Evolutionary conservation across 2,113 vertebrate species (phyloP).

Genomic region (Aspidoscelis tigris): DNA sequence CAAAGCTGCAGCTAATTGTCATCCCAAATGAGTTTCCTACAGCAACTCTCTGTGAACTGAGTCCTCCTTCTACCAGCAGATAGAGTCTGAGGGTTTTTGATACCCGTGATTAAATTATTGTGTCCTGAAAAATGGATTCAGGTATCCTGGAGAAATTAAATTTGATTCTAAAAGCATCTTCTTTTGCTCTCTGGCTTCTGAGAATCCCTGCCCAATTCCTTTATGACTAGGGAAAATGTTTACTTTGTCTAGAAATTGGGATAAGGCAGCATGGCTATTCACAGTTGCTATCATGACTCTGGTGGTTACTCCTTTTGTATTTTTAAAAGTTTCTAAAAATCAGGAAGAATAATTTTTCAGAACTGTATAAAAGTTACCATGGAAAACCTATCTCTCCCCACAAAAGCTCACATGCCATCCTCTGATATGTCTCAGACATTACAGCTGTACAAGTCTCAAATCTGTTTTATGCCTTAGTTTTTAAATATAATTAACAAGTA

Average conservation of each 20-base stretch:
- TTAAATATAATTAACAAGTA: not conserved
- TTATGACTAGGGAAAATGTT: not conserved
- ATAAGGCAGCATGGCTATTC: not conserved
- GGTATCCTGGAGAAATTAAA: not conserved
- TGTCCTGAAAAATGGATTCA: not conserved
- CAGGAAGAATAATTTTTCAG: not conserved
- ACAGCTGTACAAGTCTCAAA: not conserved
- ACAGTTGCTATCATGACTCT: not conserved
- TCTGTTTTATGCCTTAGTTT: not conserved
- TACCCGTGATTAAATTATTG: not conserved
- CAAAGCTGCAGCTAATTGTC: slow-evolving; percentile 18
- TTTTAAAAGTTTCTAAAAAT: not conserved
- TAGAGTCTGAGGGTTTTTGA: not conserved
- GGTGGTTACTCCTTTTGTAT: not conserved
- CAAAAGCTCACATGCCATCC: too few relatives aligned
- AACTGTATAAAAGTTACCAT: not conserved
- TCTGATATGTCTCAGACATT: not conserved
- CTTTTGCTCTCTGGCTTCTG: not conserved
- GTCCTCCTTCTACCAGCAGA: not conserved
- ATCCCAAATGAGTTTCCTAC: slow-evolving; percentile 1
- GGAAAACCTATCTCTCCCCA: not conserved
- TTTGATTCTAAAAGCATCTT: not conserved
- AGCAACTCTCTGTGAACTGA: not conserved
- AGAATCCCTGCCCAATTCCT: not conserved
- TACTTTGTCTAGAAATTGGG: not conserved